phyloP scores from a whole-genome alignment of 2,888 invertebrate genomes.

The Tachina lurida region DNA sequence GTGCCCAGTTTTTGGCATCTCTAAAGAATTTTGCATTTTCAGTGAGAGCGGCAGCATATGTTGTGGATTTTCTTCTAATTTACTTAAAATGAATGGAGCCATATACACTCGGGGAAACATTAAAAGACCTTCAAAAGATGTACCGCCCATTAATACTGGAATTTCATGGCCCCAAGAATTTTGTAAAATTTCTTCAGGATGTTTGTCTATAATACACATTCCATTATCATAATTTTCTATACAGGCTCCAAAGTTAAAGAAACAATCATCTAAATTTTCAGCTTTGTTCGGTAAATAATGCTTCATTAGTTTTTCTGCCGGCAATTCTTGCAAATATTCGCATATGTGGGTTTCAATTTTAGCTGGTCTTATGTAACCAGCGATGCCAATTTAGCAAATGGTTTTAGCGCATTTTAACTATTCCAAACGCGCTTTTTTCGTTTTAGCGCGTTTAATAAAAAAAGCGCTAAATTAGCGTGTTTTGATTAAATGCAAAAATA shows the following conservation, averaged over 20 bases:
- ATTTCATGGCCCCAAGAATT: constrained; percentile 80
- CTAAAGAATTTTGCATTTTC: constrained; percentile 70
- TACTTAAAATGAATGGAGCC: constrained; percentile 75
- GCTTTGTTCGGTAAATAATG: constrained; percentile 76
- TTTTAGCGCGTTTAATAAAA: too few species aligned
- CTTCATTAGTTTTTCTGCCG: constrained; percentile 73
- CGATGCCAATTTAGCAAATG: too few species aligned
- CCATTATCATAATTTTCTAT: constrained; percentile 79
- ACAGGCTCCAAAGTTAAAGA: constrained; percentile 80
- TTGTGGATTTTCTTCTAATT: constrained; percentile 75
- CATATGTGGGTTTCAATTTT: constrained; percentile 75
- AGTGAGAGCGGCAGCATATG: constrained; percentile 78
- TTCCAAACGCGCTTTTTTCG: too few species aligned
- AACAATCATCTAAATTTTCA: constrained; percentile 76
- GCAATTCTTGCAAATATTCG: constrained; percentile 73
- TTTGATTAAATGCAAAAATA: too few species aligned
- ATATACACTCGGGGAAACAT: constrained; percentile 76
- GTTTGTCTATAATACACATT: constrained; percentile 76
- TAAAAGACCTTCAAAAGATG: constrained; percentile 80
- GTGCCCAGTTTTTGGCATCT: constrained; percentile 73
- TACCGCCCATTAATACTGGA: constrained; percentile 81
- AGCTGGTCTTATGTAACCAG: constrained; percentile 75
- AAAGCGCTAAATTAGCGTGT: too few species aligned
- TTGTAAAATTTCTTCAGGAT: constrained; percentile 76
- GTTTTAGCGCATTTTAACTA: too few species aligned